Evolutionary conservation across 2,113 vertebrate species (phyloP).

Genomic region (Poecile atricapillus): DNA sequence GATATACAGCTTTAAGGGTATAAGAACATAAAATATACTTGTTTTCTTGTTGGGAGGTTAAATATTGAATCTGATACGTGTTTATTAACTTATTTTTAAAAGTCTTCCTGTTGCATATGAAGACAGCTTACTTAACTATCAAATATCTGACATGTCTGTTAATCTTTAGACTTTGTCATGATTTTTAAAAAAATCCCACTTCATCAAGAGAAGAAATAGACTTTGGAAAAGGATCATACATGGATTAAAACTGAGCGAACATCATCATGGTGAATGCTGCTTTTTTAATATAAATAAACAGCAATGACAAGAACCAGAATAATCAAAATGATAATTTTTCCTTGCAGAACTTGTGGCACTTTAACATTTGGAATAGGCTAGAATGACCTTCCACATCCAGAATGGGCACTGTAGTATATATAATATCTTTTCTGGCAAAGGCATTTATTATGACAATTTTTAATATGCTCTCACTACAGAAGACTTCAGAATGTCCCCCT

Average conservation of each 20-base stretch:
- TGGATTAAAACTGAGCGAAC: neutral
- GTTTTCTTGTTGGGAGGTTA: neutral
- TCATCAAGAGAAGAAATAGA: neutral
- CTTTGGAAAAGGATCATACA: neutral
- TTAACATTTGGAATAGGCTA: neutral
- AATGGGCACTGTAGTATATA: neutral
- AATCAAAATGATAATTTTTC: neutral
- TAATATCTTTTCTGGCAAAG: neutral
- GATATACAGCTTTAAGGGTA: constrained; percentile 23
- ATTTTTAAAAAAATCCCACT: neutral
- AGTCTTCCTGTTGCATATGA: neutral
- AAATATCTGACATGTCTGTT: neutral
- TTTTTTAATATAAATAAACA: neutral
- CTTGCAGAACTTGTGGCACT: neutral
- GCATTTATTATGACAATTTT: neutral
- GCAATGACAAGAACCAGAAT: neutral
- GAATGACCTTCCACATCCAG: neutral
- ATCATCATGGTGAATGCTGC: neutral
- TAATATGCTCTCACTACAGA: neutral
- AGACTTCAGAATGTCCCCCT: neutral
- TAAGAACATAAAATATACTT: neutral
- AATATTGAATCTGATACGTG: neutral
- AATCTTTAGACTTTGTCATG: neutral
- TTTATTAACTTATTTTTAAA: neutral
- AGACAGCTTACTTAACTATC: neutral